phyloP scores from a whole-genome alignment of 2,113 vertebrate genomes.

The Coptodon bakossiorum region DNA sequence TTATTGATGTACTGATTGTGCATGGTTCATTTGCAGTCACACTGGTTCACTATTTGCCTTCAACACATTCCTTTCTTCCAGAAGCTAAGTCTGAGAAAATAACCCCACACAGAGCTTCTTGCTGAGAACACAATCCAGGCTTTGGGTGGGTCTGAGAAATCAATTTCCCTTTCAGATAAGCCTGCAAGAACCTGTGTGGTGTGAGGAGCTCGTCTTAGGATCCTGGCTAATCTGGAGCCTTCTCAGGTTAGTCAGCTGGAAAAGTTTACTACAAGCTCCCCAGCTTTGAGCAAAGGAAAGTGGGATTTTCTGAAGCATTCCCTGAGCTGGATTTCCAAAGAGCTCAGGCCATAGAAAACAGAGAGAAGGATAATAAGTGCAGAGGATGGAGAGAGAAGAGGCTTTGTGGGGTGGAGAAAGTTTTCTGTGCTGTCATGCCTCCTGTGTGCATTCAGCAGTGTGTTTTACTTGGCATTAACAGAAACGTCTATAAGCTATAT shows the following conservation, averaged over 20 bases:
- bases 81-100: conserved; percentile 12
- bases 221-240: conserved; percentile 52
- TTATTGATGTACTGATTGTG: conserved; percentile 18
- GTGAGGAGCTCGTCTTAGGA: conserved; percentile 30
- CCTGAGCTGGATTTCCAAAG: conserved; percentile 62
- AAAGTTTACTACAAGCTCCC: conserved; percentile 54
- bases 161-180: conserved; percentile 69
- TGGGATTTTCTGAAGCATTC: conserved; percentile 56
- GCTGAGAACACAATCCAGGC: conserved; percentile 30
- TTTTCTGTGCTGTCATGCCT: not conserved
- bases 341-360: conserved; percentile 36
- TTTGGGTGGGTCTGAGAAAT: conserved; percentile 56
- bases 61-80: not conserved
- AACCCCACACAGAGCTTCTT: conserved; percentile 9
- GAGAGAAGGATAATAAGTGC: conserved; percentile 13
- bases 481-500: not conserved
- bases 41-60: not conserved
- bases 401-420: not conserved
- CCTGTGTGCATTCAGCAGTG: not conserved
- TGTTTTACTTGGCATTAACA: not conserved
- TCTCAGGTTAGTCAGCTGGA: conserved; percentile 63
- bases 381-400: conserved; percentile 4
- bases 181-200: conserved; percentile 43
- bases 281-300: conserved; percentile 42
- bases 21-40: not conserved